Evolutionary conservation across 2,888 invertebrate species (phyloP), one percentile per base, ranked within the genome.

Genomic region (Agriopis marginaria): DNA sequence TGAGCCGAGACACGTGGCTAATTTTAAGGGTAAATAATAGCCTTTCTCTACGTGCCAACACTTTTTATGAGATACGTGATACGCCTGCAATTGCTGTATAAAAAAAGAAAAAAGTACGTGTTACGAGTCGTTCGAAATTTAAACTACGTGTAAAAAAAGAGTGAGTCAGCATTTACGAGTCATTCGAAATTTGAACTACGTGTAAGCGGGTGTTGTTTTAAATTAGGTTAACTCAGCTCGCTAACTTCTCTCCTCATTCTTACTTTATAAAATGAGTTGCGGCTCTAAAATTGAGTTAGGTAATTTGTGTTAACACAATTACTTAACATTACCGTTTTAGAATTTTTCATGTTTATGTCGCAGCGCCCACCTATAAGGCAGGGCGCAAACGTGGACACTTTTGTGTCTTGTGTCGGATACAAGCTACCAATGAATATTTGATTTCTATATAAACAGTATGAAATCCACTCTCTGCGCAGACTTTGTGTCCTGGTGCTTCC

Each of bases 21-120:
- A 86, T 87, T 86, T 82, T 71, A 78, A 77, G 78, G 68, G 76
- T 80, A 79, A 84, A 88, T 86, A 87, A 86, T 85, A 79, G 82
- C 79, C 76, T 79, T 73, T 70, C 73, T 73, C 80, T 83, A 87
- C 88, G 86, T 88, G 87, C 77, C 65, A 80, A 81, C 78, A 79
- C 72, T 79, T 82, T 85, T 86, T 83, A 83, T 81, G 77, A 77
- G 77, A 64, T 77, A 82, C 81, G 79, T 79, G 75, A 71, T 66
- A 68, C 68, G 66, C 63, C 14, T 45, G 45, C 55, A 53, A 47
- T 58, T 50, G 59, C 32, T 44, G 58, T 23, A 47, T 44, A 55
- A 61, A 73, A 67, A 72, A 71, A 66, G 63, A 64, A 53, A 10
- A 12, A 60, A 59, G 32, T 42, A 60, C 47, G 50, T 39, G 50